phyloP scores from a whole-genome alignment of 2,797 vertebrate species.

The Limosa lapponica region DNA sequence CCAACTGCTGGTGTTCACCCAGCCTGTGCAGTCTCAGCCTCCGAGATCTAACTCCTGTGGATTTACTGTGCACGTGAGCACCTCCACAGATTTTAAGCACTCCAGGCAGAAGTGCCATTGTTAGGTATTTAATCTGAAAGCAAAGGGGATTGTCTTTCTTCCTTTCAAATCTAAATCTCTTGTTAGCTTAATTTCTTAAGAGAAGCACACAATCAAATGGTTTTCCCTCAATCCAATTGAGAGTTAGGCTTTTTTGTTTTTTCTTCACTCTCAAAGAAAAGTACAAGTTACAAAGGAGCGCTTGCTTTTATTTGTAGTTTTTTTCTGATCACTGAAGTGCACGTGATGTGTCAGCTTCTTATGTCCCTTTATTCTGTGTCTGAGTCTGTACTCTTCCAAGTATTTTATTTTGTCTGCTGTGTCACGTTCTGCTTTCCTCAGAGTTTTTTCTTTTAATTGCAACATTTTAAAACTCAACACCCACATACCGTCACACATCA shows the following conservation, averaged over 20 bases:
- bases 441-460: neutral
- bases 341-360: neutral
- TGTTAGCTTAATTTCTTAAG: constrained; percentile 44
- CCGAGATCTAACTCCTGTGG: neutral
- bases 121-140: constrained; percentile 17
- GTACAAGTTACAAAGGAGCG: neutral
- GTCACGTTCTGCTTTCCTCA: neutral
- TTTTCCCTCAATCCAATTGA: neutral
- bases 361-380: neutral
- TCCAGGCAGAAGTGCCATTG: neutral
- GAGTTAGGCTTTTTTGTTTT: neutral
- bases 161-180: constrained; percentile 45
- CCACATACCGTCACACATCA: neutral
- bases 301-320: neutral
- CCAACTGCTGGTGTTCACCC: neutral
- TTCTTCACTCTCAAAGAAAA: neutral
- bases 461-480: neutral
- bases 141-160: neutral
- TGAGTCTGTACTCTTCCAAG: neutral
- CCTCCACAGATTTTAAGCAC: neutral
- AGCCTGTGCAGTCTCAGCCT: neutral
- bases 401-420: neutral
- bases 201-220: neutral
- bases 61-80: neutral
- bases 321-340: neutral